Evolutionary conservation across 2,797 vertebrate species (phyloP), one percentile per base, ranked within the genome.

Genomic region (Parotocinclus haroldoi): DNA sequence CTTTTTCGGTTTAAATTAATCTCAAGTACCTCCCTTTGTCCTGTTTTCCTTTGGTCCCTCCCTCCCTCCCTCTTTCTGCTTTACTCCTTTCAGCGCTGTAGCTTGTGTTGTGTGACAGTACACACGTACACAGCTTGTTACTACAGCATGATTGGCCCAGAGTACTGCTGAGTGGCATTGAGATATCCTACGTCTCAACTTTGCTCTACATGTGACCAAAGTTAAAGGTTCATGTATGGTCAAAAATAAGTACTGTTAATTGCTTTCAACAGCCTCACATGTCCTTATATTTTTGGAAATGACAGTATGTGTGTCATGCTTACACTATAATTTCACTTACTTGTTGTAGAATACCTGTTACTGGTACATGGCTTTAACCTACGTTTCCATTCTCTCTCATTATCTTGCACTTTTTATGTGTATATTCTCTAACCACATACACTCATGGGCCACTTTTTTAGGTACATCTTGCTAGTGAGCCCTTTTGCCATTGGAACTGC

Each of bases 61-160:
- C 4, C 17, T 62, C n/a, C 45, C 10, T 49, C 17, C 13, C 49
- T 48, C 18, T 51, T 55, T 7, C 14, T 49, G 40, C 10, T 10
- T 13, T 19, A 10, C 11, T 55, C n/a, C 40, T 7, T 18, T 19
- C 14, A 54, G 52, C 56, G n/a, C 12, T 49, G 11, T 46, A 61
- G 61, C 52, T 55, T 19, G 16, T 46, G 63, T 18, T 63, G 52
- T 75, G 72, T 75, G 69, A 72, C 68, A 50, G 56, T 37, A 60
- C 66, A 78, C 76, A 75, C 66, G 69, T 75, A 75, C 66, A 45
- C 69, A 72, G 51, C 52, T 56, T 70, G 58, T 45, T 57, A 11
- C 59, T 63, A 16, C 45, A 60, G 63, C 45, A 59, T 11, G 37
- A 17, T 52, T 75, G 62, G 66, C 66, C 68, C 36, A 44, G 27